These are phyloP conservation scores for Bufotes viridis DNA, from an alignment of 2,797 vertebrate species.

Conservation along the genomic window DNA sequence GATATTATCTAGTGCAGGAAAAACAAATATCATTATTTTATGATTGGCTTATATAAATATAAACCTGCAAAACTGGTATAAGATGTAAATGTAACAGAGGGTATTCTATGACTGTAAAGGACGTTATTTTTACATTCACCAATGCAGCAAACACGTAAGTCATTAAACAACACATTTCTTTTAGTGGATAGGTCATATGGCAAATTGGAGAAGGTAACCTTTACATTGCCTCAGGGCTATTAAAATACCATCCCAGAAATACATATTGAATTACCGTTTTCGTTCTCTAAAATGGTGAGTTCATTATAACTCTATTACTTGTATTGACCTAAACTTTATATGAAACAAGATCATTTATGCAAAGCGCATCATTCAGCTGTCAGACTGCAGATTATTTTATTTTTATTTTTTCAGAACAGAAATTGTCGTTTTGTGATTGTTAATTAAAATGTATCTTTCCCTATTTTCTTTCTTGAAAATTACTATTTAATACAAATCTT, in stretches of 20 bases:
- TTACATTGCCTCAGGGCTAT: conserved; percentile 46
- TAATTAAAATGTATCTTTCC: background rate
- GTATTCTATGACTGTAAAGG: conserved; percentile 11
- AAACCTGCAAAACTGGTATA: background rate
- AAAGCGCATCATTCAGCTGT: conserved; percentile 11
- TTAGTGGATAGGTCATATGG: conserved; percentile 34
- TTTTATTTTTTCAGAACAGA: background rate
- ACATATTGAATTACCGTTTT: conserved; percentile 5
- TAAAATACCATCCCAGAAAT: conserved; percentile 53
- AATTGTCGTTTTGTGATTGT: background rate
- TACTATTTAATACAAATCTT: too few relatives aligned
- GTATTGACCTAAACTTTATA: conserved; percentile 35
- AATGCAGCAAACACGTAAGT: conserved; percentile 8
- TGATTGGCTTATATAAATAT: background rate
- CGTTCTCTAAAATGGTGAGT: conserved; percentile 22
- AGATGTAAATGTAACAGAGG: conserved; percentile 5
- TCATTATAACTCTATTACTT: conserved; percentile 50
- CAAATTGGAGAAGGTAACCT: conserved; percentile 56
- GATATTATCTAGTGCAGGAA: background rate
- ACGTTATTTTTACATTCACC: conserved; percentile 28
- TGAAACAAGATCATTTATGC: conserved; percentile 25
- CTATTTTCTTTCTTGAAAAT: too few relatives aligned
- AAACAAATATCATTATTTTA: background rate
- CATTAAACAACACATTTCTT: conserved; percentile 38
- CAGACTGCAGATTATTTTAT: background rate